These are phyloP conservation scores for Phenacoccus solenopsis DNA, from an alignment of 1,140 invertebrate genomes.

Conservation along the genomic window DNA sequence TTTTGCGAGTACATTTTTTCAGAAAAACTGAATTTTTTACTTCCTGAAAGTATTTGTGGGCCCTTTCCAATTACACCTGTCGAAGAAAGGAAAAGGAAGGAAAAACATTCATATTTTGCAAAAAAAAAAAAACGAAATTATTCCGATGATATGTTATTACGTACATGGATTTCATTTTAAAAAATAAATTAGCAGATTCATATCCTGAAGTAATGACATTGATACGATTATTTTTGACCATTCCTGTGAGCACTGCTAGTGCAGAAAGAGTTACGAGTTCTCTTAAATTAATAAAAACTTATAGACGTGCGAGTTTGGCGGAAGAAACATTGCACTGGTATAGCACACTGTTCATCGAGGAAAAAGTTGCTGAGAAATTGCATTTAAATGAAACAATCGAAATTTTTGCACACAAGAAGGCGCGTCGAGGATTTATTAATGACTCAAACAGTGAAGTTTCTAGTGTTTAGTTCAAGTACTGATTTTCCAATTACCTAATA, in stretches of 20 bases:
- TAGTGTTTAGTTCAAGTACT: too few relatives aligned
- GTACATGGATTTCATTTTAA: neutral
- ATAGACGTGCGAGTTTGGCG: neutral
- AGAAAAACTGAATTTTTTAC: too few relatives aligned
- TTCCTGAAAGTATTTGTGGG: too few relatives aligned
- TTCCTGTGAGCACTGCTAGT: neutral
- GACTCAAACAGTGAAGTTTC: too few relatives aligned
- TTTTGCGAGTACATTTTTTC: too few relatives aligned
- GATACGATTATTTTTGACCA: neutral
- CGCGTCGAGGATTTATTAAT: neutral
- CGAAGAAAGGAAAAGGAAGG: too few relatives aligned
- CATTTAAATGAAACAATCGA: neutral
- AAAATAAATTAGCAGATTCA: neutral
- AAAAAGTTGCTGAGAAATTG: neutral
- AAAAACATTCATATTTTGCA: too few relatives aligned
- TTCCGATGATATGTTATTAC: neutral
- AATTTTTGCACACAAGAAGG: neutral
- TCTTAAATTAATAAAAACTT: neutral
- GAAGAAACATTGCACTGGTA: neutral
- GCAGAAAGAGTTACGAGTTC: neutral
- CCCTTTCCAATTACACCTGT: too few relatives aligned
- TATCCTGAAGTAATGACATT: neutral
- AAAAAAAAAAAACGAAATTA: neutral
- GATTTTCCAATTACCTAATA: too few relatives aligned
- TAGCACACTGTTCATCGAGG: neutral